Base-by-base conservation (phyloP, 1,140 invertebrate genomes). In the Tetramorium parvispinum region DNA sequence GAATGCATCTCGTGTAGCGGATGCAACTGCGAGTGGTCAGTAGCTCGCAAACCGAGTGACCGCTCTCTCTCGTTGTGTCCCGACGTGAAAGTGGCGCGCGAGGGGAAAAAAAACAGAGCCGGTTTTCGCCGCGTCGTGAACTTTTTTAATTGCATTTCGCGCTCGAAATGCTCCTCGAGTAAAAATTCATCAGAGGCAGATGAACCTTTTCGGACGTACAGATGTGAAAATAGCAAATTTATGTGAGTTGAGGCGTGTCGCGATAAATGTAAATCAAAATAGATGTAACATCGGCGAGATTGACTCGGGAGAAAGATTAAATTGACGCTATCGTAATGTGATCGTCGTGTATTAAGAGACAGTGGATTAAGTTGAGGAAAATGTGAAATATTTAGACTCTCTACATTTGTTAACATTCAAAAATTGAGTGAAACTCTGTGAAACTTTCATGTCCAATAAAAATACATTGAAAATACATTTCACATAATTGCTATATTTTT, bases 1-100 rank as follows among this genome's bases (percentile, higher is more conserved):
- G 92, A 93, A 93, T 95, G 94, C 94, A 94, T 94, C 94, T 92
- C 93, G 77, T 94, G 92, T 93, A 94, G 89, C 91, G 91, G 94
- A 94, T 94, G 94, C 93, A 94, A 91, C 92, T 90, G 90, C 89
- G 92, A 93, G 92, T 91, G 94, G 94, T 94, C 94, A 95, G 94
- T 95, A 91, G 91, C 87, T 91, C 94, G 92, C 86, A 89, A 94
- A 89, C 90, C 91, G 93, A 94, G 92, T 94, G 94, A 93, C 92
- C 94, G 93, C 88, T 94, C 93, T 88, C 76, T 73, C 86, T 89
- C 79, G 85, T 27, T 68, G 89, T 78, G 88, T 88, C 88, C 78
- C 68, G 85, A 61, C 59, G 57, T 49, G 40, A 63, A 73, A 75
- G 55, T 61, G 40, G 16, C 27, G 76, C 71, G 75, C 51, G 88